Evolutionary conservation across 2,797 vertebrate genomes (phyloP).

Genomic region (Remorina albescens): DNA sequence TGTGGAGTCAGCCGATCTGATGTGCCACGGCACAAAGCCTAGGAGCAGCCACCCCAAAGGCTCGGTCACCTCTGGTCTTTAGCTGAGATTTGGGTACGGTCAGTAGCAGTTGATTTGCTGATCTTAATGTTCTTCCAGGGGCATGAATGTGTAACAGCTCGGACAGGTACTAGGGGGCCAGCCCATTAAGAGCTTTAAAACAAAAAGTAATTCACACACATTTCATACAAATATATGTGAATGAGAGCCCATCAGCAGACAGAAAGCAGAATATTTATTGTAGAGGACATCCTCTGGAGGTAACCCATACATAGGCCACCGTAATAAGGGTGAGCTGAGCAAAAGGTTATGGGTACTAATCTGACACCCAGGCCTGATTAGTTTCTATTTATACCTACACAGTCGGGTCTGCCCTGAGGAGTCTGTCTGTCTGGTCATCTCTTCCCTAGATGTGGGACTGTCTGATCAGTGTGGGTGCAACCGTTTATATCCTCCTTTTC

Average conservation of each 20-base stretch:
- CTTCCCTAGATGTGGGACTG: slow-evolving; percentile 31
- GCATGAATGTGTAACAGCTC: no score
- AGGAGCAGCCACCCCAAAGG: no score
- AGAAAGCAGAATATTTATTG: neutral
- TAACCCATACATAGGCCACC: slow-evolving; percentile 48
- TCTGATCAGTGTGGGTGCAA: slow-evolving; percentile 27
- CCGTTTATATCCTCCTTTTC: slow-evolving; percentile 7
- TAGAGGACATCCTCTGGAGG: slow-evolving; percentile 54
- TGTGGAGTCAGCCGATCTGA: no score
- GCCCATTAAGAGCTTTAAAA: no score
- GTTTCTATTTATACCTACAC: slow-evolving; percentile 75
- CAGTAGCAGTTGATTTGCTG: no score
- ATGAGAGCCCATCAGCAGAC: slow-evolving; percentile 12
- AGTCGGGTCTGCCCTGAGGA: slow-evolving; percentile 35
- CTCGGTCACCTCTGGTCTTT: no score
- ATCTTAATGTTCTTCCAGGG: no score
- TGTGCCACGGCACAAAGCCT: no score
- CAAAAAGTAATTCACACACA: no score
- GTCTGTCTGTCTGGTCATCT: slow-evolving; percentile 46
- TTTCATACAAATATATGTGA: neutral
- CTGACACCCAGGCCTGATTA: slow-evolving; percentile 78
- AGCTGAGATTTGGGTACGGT: no score
- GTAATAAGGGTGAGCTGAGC: slow-evolving; percentile 65
- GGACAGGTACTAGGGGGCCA: no score
- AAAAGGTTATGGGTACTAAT: slow-evolving; percentile 81